Evolutionary conservation across 2,797 vertebrate genomes (phyloP), one percentile per base, ranked within the genome.

Genomic region (Bucorvus abyssinicus): DNA sequence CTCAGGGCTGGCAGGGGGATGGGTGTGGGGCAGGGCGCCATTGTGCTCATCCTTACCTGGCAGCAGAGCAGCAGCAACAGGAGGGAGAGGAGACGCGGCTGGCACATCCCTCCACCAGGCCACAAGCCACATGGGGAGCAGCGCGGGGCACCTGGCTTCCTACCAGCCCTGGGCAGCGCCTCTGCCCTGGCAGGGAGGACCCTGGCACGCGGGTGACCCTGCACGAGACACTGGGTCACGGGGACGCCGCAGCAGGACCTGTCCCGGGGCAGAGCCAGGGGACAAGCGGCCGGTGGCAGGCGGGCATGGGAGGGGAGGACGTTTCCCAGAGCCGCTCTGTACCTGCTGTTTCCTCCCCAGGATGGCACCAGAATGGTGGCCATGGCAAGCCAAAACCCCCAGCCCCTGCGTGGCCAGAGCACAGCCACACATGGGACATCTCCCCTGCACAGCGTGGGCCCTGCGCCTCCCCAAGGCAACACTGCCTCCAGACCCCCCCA

Each of bases 41-140:
- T 27, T 4, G 18, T 23, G 19, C 34, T 22, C 7, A 0, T 76
- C 76, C 96, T 92, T 95, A 98, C 97, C 97, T 97, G 97, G 78
- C 93, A 96, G 81, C 85, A 93, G 78, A 97, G 73, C 45, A 96
- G 77, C 82, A 98, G 86, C 88, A 96, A 76, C 34, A 97, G 89
- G 69, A 96, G n/a, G 65, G 65, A n/a, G 90, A 98, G 94, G 76
- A 98, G 93, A 94, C 42, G 96, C 71, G 97, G 93, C 93, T 88
- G 98, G 98, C 97, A 98, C 99, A 99, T 99, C 97, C 98, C 98
- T 98, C 97, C 77, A 85, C 97, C 69, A 96, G 97, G 97, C 83
- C 26, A 27, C 11, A 4, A 40, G 60, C 74, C 1, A 2, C 94
- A 96, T 91, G 91, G 44, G 82, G 80, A n/a, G 63, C 56, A 32